phyloP scores from a whole-genome alignment of 2,113 vertebrate species.

The Nibea albiflora region DNA sequence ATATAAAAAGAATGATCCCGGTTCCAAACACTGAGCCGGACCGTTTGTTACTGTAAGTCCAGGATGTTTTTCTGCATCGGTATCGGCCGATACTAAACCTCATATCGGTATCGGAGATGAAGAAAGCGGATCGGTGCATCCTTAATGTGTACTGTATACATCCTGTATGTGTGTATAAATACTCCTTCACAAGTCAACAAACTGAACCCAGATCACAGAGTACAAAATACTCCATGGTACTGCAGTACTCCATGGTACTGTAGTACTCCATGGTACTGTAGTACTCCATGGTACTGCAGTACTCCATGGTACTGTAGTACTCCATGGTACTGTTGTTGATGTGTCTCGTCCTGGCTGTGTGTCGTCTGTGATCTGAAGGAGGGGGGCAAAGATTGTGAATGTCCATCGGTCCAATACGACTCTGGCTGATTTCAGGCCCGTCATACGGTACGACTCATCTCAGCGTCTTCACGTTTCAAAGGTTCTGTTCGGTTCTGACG shows the following conservation, averaged over 20 bases:
- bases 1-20: too few species aligned
- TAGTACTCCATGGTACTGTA: not conserved
- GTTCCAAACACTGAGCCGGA: too few species aligned
- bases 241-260: too few species aligned
- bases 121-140: too few species aligned
- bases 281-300: too few species aligned
- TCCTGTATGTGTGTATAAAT: not conserved
- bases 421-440: conserved; percentile 70
- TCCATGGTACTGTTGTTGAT: not conserved
- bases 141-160: too few species aligned
- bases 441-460: conserved; percentile 57
- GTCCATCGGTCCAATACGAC: conserved; percentile 72
- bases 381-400: conserved; percentile 74
- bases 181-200: not conserved
- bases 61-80: too few species aligned
- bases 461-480: too few species aligned
- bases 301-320: not conserved
- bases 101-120: too few species aligned
- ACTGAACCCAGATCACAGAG: too few species aligned
- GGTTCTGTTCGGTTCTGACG: not conserved
- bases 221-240: not conserved
- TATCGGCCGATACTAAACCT: too few species aligned
- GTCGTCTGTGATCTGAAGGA: conserved; percentile 62
- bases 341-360: conserved; percentile 31
- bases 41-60: too few species aligned